A percentile compares a stretch with the other conserved stretches of the same genome.
Evolutionary conservation across 2,888 invertebrate genomes (phyloP).

Genomic region (Drosophila stalkeri): DNA sequence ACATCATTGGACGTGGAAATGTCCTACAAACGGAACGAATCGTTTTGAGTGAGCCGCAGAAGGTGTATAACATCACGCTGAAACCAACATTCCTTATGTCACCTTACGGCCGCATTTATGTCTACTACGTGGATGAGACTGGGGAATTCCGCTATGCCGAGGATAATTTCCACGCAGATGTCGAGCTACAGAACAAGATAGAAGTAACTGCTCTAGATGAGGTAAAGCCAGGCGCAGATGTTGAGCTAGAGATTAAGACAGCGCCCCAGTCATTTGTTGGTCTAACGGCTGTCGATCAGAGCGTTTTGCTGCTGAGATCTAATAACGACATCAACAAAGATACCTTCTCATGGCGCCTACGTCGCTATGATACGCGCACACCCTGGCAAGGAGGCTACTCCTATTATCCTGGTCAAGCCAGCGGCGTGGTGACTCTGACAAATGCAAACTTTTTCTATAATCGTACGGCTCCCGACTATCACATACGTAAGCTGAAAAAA

Average conservation of each 20-base stretch:
- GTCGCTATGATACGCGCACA: conserved; percentile 87
- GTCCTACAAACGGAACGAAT: conserved; percentile 91
- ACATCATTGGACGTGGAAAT: conserved; percentile 93
- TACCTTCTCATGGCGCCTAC: conserved; percentile 88
- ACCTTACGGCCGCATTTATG: conserved; percentile 92
- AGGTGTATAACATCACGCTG: conserved; percentile 88
- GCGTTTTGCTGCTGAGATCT: conserved; percentile 89
- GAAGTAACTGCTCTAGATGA: conserved; percentile 89
- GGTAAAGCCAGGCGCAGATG: conserved; percentile 91
- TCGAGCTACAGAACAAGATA: conserved; percentile 88
- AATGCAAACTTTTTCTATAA: conserved; percentile 83
- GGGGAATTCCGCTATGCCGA: conserved; percentile 94
- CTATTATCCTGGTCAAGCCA: conserved; percentile 77
- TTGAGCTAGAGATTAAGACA: conserved; percentile 92
- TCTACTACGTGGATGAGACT: conserved; percentile 91
- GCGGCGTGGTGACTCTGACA: conserved; percentile 83
- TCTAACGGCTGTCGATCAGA: conserved; percentile 94
- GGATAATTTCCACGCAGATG: conserved; percentile 91
- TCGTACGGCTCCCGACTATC: conserved; percentile 67
- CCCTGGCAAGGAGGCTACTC: conserved; percentile 83
- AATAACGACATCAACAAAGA: conserved; percentile 87
- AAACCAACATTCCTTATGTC: conserved; percentile 91
- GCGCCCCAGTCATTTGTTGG: conserved; percentile 95
- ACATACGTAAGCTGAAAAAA: conserved; percentile 40
- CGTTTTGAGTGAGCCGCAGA: conserved; percentile 85